These are phyloP conservation scores for Volucella inflata DNA, from an alignment of 2,888 invertebrate species.

Conservation along the genomic window DNA sequence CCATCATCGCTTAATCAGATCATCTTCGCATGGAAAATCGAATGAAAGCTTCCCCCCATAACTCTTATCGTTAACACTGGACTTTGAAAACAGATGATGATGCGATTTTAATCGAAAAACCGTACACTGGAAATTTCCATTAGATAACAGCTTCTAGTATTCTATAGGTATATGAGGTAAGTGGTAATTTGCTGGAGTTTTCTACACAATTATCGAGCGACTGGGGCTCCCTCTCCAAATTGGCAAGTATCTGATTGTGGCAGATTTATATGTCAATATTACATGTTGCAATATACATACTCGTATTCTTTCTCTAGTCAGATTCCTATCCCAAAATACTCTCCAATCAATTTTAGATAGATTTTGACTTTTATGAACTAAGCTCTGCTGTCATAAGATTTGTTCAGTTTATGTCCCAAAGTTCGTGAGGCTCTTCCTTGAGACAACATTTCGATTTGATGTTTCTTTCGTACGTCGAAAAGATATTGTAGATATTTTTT, in stretches of 20 bases:
- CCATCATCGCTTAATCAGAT: slow-evolving; percentile 48
- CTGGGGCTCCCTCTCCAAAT: neutral
- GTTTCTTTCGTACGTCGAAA: slow-evolving; percentile 24
- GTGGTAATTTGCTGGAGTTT: slow-evolving; percentile 49
- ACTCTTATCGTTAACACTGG: slow-evolving; percentile 11
- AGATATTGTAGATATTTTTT: slow-evolving; percentile 9
- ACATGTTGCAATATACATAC: too few species aligned
- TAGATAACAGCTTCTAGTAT: slow-evolving; percentile 18
- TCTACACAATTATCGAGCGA: slow-evolving; percentile 13
- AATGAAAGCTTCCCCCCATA: slow-evolving; percentile 13
- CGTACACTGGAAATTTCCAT: slow-evolving; percentile 54
- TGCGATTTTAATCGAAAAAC: slow-evolving; percentile 31
- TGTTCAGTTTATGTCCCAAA: slow-evolving; percentile 1
- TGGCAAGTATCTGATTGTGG: neutral
- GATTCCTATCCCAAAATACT: too few species aligned
- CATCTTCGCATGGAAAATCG: slow-evolving; percentile 11
- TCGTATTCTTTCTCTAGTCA: too few species aligned
- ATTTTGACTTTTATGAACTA: too few species aligned
- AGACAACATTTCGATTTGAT: slow-evolving; percentile 18
- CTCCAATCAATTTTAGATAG: too few species aligned
- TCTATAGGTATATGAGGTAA: slow-evolving; percentile 23
- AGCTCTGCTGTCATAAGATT: too few species aligned
- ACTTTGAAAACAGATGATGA: slow-evolving; percentile 17
- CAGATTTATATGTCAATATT: slow-evolving; percentile 29
- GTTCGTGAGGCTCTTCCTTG: slow-evolving; percentile 22